Evolutionary conservation across 2,797 vertebrate genomes (phyloP), one percentile per base, ranked within the genome.

Genomic region (Luscinia megarhynchos): DNA sequence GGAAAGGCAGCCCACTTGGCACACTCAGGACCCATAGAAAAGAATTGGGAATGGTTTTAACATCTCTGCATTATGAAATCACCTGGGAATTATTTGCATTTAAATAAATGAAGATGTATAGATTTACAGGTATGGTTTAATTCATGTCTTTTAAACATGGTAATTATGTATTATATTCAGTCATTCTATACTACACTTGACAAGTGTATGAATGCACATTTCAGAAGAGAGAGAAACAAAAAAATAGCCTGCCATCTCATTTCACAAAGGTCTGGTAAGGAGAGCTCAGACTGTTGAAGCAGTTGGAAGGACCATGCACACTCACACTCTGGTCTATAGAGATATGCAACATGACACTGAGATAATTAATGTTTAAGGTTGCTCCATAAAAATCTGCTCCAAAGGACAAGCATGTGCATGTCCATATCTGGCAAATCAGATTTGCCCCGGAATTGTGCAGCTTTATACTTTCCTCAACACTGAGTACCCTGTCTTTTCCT

Each of bases 201-300:
- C 16, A 78, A 83, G 12, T 61, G 12, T 41, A 61, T 2, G 4
- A 84, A 68, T 26, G 24, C 19, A 51, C 19, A n/a, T 43, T 46
- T 74, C 70, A 79, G 46, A 74, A 87, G 50, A 68, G 54, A 45
- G 9, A 85, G 43, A 83, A 74, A 57, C 34, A 54, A 13, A 63
- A 78, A 70, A 43, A 8, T 22, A 68, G 8, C 54, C 43, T 48
- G 23, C 59, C 48, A 53, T 3, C 9, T 84, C 12, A 40, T 34
- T 88, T 95, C 63, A 79, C 29, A 84, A 72, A 79, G 46, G 18
- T 79, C 45, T 75, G 59, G 16, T 85, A 80, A 64, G 14, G 46
- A 78, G 7, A 58, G 32, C 12, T 85, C 29, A 54, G 13, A 24
- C 29, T 73, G 45, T n/a, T 5, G 3, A 75, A 91, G 26, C 46